Conservation (phyloP, 2,797 vertebrate species). For the Taenioides sp. region DNA sequence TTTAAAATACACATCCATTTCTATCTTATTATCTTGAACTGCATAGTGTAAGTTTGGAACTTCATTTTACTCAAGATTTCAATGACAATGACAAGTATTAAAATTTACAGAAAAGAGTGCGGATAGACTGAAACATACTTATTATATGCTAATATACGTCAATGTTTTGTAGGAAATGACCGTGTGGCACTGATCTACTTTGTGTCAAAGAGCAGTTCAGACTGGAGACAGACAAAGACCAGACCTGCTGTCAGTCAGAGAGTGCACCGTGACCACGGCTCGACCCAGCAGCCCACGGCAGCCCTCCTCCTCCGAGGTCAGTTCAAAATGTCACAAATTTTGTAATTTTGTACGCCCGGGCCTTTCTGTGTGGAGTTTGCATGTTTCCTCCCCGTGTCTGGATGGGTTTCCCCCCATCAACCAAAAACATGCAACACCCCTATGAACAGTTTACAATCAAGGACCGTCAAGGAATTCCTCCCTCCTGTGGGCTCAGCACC, state of each 20-base stretch:
- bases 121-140: constrained; percentile 43
- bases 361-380: no score
- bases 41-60: no score
- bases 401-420: no score
- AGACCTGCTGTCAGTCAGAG: constrained; percentile 76
- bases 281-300: constrained; percentile 78
- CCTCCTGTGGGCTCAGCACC: no score
- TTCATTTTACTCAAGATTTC: no score
- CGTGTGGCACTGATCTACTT: constrained; percentile 80
- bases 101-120: no score
- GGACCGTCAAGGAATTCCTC: no score
- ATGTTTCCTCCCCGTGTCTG: no score
- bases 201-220: constrained; percentile 76
- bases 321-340: constrained; percentile 31
- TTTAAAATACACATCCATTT: constrained; percentile 48
- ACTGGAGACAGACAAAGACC: constrained; percentile 76
- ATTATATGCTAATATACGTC: constrained; percentile 73
- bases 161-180: constrained; percentile 84
- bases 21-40: background rate
- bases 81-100: no score
- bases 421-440: no score
- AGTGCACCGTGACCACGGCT: constrained; percentile 75
- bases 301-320: constrained; percentile 86
- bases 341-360: no score
- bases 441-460: no score